Conservation (phyloP, 1,140 invertebrate genomes). For the Drosophila nigromelanica region DNA sequence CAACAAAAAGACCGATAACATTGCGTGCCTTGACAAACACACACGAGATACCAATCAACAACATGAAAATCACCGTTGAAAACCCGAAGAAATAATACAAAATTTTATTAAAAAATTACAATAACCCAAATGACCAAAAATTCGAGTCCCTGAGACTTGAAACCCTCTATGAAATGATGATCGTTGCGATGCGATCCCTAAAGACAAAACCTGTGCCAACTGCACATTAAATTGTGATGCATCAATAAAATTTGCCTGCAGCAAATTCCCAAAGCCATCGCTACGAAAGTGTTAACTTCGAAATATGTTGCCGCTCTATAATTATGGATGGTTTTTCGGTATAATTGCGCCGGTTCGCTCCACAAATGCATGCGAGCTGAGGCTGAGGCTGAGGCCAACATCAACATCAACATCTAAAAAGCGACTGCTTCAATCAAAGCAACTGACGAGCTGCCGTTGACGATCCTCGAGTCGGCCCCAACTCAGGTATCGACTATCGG, state of each 20-base stretch:
- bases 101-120: conserved; percentile 80
- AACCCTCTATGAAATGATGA: conserved; percentile 59
- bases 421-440: conserved; percentile 77
- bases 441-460: conserved; percentile 75
- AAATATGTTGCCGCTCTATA: conserved; percentile 82
- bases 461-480: conserved; percentile 37
- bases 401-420: conserved; percentile 26
- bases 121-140: conserved; percentile 37
- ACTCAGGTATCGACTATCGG: conserved; percentile 24
- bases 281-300: conserved; percentile 84
- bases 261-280: conserved; percentile 79
- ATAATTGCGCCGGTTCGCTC: conserved; percentile 64
- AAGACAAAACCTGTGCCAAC: conserved; percentile 45
- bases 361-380: conserved; percentile 11
- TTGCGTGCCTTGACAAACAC: conserved; percentile 75
- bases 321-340: conserved; percentile 82
- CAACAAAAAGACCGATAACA: conserved; percentile 10
- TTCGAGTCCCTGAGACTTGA: conserved; percentile 3
- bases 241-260: conserved; percentile 82
- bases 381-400: neutral
- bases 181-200: conserved; percentile 42
- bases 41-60: conserved; percentile 72
- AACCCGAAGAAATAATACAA: conserved; percentile 43
- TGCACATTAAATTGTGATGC: conserved; percentile 83
- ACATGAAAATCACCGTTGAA: conserved; percentile 66